Percentiles rank a stretch among this genome's conserved stretches.
phyloP scores from a whole-genome alignment of 2,797 vertebrate genomes.

The Melanotaenia trifasciata region DNA sequence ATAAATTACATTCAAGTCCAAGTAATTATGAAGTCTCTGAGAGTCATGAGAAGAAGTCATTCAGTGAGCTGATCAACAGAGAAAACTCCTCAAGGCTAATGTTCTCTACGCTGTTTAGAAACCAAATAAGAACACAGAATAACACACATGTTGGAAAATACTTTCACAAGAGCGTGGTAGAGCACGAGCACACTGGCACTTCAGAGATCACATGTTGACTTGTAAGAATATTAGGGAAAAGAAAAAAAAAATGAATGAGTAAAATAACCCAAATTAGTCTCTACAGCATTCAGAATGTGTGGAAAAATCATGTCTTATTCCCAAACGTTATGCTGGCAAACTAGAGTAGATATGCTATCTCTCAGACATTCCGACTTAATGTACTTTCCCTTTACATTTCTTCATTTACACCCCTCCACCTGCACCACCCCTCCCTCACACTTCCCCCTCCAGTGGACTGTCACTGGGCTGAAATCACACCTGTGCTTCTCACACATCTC shows the following conservation, averaged over 20 bases:
- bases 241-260: slow-evolving; percentile 42
- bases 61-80: slow-evolving; percentile 71
- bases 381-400: slow-evolving; percentile 57
- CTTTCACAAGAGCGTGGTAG: slow-evolving; percentile 73
- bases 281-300: slow-evolving; percentile 50
- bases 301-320: slow-evolving; percentile 32
- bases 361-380: slow-evolving; percentile 36
- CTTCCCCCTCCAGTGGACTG: slow-evolving; percentile 64
- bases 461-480: slow-evolving; percentile 80
- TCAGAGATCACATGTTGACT: slow-evolving; percentile 73
- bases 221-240: slow-evolving; percentile 49
- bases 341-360: slow-evolving; percentile 40
- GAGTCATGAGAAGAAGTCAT: slow-evolving; percentile 79
- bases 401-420: slow-evolving; percentile 39
- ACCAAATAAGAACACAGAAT: slow-evolving; percentile 80
- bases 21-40: slow-evolving; percentile 73
- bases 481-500: slow-evolving; percentile 81
- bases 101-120: slow-evolving; percentile 80
- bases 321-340: slow-evolving; percentile 39
- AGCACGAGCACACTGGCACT: slow-evolving; percentile 70
- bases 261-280: slow-evolving; percentile 67
- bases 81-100: slow-evolving; percentile 81
- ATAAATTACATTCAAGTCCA: slow-evolving; percentile 59
- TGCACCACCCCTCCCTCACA: slow-evolving; percentile 33
- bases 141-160: slow-evolving; percentile 78